A percentile compares a stretch with the other conserved stretches of the same genome.
phyloP scores from a whole-genome alignment of 2,113 vertebrate species.

The Myocastor coypus region DNA sequence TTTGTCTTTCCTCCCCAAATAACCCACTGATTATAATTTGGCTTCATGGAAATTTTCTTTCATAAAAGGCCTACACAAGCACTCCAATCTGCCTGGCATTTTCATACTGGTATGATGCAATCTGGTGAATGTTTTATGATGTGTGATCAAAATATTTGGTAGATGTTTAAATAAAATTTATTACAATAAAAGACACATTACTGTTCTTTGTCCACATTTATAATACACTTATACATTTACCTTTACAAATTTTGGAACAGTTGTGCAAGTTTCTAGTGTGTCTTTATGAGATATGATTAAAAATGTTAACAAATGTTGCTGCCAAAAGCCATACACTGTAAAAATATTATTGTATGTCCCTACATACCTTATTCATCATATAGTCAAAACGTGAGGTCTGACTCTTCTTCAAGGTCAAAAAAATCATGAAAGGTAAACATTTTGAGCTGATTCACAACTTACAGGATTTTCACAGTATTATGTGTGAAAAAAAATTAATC shows the following conservation, averaged over 20 bases:
- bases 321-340: not conserved
- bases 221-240: not conserved
- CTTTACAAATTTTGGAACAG: not conserved
- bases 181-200: not conserved
- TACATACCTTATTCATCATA: not conserved
- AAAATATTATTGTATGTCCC: not conserved
- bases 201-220: not conserved
- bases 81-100: not conserved
- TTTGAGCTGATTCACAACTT: not conserved
- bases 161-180: not conserved
- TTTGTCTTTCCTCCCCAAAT: slow-evolving; percentile 6
- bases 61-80: not conserved
- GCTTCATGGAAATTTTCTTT: slow-evolving; percentile 37
- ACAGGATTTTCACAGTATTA: not conserved
- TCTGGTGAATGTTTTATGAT: slow-evolving; percentile 28
- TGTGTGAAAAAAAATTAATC: not conserved
- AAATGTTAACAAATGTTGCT: not conserved
- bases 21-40: not conserved
- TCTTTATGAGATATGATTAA: not conserved
- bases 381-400: not conserved
- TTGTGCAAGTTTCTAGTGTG: not conserved
- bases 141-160: not conserved
- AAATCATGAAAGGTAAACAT: not conserved
- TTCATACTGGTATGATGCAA: not conserved
- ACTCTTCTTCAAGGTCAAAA: not conserved